phyloP scores from a whole-genome alignment of 2,888 invertebrate genomes.

The Drosophila mercatorum region DNA sequence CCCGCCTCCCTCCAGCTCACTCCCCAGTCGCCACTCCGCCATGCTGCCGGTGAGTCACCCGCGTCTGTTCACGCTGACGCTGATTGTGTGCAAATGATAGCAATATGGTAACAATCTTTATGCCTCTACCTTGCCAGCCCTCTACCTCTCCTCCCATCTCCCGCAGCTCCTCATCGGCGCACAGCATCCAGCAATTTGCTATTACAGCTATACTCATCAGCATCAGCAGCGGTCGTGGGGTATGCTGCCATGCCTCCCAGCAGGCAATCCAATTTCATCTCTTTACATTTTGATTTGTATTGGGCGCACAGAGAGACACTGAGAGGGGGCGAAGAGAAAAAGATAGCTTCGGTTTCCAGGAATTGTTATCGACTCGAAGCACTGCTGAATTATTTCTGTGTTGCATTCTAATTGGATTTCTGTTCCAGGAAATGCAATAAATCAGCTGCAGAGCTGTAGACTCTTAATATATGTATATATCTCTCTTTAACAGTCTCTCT shows the following conservation, averaged over 20 bases:
- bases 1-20: not conserved
- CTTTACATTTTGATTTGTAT: conserved; percentile 1
- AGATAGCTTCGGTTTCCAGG: not conserved
- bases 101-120: conserved; percentile 80
- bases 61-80: conserved; percentile 48
- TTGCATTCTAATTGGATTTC: conserved; percentile 5
- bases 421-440: conserved; percentile 7
- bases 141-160: not conserved
- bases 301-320: not conserved
- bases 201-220: conserved; percentile 15
- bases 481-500: too few species aligned
- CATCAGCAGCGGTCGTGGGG: conserved; percentile 5
- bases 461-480: not conserved
- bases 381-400: not conserved
- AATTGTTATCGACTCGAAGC: not conserved
- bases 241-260: conserved; percentile 3
- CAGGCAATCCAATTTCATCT: conserved; percentile 13
- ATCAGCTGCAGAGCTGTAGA: not conserved
- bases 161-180: not conserved
- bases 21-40: not conserved
- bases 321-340: not conserved
- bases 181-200: conserved; percentile 29
- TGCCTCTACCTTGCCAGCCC: conserved; percentile 32
- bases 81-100: conserved; percentile 81
- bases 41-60: conserved; percentile 5